phyloP scores from a whole-genome alignment of 23 tunicate species.

The Halocynthia aurantium region DNA sequence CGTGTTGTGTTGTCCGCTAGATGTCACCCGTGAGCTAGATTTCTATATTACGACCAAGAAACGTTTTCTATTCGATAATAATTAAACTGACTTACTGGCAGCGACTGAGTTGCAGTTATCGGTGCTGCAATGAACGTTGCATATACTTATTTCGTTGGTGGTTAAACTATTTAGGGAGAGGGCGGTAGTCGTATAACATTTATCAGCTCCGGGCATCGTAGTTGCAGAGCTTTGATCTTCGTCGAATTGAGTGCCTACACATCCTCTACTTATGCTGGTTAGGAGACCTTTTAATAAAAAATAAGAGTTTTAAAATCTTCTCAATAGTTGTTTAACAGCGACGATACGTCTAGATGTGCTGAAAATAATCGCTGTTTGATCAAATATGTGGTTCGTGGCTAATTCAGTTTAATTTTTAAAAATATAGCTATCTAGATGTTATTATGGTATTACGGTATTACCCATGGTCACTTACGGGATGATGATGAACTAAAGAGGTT shows the following conservation, averaged over 20 bases:
- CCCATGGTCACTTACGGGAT: too few relatives aligned
- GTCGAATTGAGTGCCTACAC: background rate
- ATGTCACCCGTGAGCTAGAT: background rate
- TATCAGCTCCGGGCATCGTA: background rate
- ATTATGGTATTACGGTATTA: too few relatives aligned
- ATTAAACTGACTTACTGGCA: conserved; percentile 12
- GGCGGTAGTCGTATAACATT: conserved; percentile 7
- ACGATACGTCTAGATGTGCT: too few relatives aligned
- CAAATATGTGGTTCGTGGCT: too few relatives aligned
- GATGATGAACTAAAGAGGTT: too few relatives aligned
- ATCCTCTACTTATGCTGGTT: conserved; percentile 6
- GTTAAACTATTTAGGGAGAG: background rate
- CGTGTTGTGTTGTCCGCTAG: too few relatives aligned
- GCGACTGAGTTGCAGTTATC: conserved; percentile 32
- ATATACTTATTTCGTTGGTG: background rate
- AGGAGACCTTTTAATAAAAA: background rate
- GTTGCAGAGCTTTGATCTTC: background rate
- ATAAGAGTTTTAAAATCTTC: too few relatives aligned
- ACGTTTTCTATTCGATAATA: background rate
- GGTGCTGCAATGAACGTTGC: conserved; percentile 15
- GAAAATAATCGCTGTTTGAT: too few relatives aligned
- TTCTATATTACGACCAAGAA: too few relatives aligned
- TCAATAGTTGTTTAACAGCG: too few relatives aligned
- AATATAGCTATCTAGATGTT: too few relatives aligned
- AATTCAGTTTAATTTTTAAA: too few relatives aligned